phyloP scores from a whole-genome alignment of 2,888 invertebrate genomes.

The Xestia xanthographa region DNA sequence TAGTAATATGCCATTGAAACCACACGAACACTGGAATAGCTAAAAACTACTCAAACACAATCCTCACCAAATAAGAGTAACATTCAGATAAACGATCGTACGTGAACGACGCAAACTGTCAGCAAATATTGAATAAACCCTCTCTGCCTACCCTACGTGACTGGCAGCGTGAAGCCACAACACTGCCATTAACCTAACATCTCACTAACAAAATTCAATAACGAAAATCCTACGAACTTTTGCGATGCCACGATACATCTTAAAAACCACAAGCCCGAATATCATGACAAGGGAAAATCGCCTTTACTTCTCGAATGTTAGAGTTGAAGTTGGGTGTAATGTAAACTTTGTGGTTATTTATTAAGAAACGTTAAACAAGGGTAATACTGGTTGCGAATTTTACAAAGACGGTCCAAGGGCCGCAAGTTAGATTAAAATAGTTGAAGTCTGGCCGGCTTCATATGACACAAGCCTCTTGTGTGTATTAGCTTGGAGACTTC shows the following conservation, averaged over 20 bases:
- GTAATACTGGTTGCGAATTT: constrained; percentile 77
- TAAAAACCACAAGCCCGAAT: constrained; percentile 52
- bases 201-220: constrained; percentile 80
- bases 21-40: neutral
- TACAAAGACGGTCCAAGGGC: constrained; percentile 76
- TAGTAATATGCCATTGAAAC: neutral
- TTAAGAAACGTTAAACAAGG: constrained; percentile 81
- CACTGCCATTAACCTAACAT: constrained; percentile 72
- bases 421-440: constrained; percentile 86
- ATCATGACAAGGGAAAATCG: constrained; percentile 44
- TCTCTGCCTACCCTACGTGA: constrained; percentile 54
- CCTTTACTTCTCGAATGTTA: constrained; percentile 43
- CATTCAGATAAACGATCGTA: constrained; percentile 33
- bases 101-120: constrained; percentile 39
- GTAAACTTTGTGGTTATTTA: constrained; percentile 75
- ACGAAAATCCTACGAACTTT: constrained; percentile 76
- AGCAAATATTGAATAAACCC: constrained; percentile 49
- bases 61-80: constrained; percentile 20
- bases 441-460: constrained; percentile 73
- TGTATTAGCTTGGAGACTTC: constrained; percentile 64
- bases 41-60: constrained; percentile 15
- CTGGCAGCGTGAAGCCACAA: constrained; percentile 50
- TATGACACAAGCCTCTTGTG: constrained; percentile 70
- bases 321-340: constrained; percentile 39
- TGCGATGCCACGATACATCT: constrained; percentile 62